Evolutionary conservation across 92 coral and sea anemone genomes (phyloP).

Genomic region (Galaxea fascicularis): DNA sequence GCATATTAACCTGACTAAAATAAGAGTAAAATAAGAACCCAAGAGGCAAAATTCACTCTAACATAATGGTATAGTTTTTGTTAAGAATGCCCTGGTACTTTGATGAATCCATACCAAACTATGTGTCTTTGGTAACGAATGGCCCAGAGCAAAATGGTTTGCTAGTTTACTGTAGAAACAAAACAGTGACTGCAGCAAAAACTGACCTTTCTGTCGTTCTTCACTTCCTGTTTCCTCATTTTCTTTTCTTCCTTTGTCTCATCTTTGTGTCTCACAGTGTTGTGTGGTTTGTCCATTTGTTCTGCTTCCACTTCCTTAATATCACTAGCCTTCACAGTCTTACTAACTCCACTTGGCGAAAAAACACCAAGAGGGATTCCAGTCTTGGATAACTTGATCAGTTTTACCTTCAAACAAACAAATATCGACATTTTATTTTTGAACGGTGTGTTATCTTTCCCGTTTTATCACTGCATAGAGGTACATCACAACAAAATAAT

Average conservation of each 20-base stretch:
- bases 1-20: too few species aligned
- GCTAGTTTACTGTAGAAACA: too few species aligned
- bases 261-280: constrained; percentile 54
- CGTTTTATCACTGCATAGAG: background rate
- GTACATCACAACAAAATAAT: background rate
- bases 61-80: too few species aligned
- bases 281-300: constrained; percentile 4
- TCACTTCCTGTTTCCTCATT: constrained; percentile 84
- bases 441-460: background rate
- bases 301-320: constrained; percentile 59
- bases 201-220: constrained; percentile 88
- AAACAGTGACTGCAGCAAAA: background rate
- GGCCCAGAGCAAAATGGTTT: too few species aligned
- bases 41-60: too few species aligned
- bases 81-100: too few species aligned
- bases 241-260: constrained; percentile 92
- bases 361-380: constrained; percentile 95
- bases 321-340: constrained; percentile 24
- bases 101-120: too few species aligned
- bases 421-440: background rate
- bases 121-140: too few species aligned
- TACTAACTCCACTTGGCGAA: constrained; percentile 51
- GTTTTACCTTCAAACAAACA: constrained; percentile 46
- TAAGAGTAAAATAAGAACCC: too few species aligned
- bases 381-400: constrained; percentile 83